These are phyloP conservation scores for Condylura cristata DNA, from an alignment of 2,113 vertebrate genomes.

Conservation along the genomic window DNA sequence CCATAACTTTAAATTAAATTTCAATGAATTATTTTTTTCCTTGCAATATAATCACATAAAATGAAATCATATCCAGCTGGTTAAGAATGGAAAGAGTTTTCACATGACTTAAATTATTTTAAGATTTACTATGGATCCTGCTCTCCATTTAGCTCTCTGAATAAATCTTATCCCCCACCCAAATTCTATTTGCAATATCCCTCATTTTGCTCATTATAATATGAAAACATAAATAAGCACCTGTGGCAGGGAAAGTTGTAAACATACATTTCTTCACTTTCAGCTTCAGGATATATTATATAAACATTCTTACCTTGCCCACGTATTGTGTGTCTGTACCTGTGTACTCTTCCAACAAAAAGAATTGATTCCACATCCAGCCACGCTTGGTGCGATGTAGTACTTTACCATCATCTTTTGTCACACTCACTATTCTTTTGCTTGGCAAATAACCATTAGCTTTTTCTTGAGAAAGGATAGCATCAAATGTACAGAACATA, in stretches of 20 bases:
- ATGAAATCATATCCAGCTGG: background rate
- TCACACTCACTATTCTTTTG: conserved; percentile 80
- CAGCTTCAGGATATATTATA: background rate
- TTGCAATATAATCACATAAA: background rate
- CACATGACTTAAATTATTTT: background rate
- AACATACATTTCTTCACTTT: background rate
- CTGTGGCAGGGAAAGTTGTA: background rate
- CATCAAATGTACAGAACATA: conserved; percentile 69
- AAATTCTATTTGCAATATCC: background rate
- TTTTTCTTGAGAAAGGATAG: conserved; percentile 73
- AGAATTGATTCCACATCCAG: conserved; percentile 99
- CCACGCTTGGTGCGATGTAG: conserved; percentile 94
- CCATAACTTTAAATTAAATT: background rate
- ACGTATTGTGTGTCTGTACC: conserved; percentile 97
- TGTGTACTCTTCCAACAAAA: conserved; percentile 96
- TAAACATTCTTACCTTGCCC: conserved; percentile 93
- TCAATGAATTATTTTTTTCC: background rate
- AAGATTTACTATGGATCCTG: background rate
- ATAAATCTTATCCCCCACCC: background rate
- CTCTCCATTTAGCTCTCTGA: background rate
- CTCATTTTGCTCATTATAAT: background rate
- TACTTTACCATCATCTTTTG: conserved; percentile 86
- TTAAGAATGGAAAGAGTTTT: background rate
- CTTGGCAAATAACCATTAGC: conserved; percentile 68
- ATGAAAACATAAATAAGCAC: background rate